A percentile compares a stretch with the other conserved stretches of the same genome.
These are phyloP conservation scores for Machimus rusticus DNA, from an alignment of 2,888 invertebrate species.

Conservation along the genomic window DNA sequence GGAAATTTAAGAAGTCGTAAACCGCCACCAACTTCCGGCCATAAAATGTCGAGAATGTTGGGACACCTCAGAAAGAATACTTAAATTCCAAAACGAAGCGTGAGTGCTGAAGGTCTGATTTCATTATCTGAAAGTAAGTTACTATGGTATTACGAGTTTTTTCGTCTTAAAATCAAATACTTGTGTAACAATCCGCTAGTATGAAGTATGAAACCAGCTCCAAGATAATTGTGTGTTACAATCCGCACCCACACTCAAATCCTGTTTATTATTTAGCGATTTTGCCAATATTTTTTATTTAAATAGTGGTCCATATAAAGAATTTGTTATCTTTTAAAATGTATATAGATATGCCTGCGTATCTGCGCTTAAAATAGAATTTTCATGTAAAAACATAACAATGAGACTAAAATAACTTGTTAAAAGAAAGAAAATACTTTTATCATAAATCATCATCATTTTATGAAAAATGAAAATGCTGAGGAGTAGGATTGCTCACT, in stretches of 20 bases:
- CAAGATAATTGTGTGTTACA: not conserved
- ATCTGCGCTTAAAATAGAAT: too few species aligned
- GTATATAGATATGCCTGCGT: too few species aligned
- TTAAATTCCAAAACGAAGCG: not conserved
- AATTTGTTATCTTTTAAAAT: too few species aligned
- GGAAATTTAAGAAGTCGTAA: not conserved
- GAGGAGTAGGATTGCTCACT: too few species aligned
- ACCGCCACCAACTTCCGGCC: not conserved
- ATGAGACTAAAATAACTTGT: too few species aligned
- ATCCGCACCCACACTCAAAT: not conserved
- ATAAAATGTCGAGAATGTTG: not conserved
- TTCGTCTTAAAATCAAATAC: not conserved
- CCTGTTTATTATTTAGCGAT: not conserved
- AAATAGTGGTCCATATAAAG: too few species aligned
- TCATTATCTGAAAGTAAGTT: not conserved
- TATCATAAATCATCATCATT: too few species aligned
- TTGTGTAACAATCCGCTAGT: not conserved
- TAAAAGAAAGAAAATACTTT: too few species aligned
- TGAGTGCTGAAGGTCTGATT: not conserved
- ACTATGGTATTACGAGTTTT: not conserved
- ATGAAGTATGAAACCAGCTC: not conserved
- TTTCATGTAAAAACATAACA: too few species aligned
- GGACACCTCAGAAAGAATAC: not conserved
- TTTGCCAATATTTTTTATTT: too few species aligned
- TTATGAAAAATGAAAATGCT: too few species aligned